Evolutionary conservation across 2,888 invertebrate genomes (phyloP).

Genomic region (Cybosia mesomella): DNA sequence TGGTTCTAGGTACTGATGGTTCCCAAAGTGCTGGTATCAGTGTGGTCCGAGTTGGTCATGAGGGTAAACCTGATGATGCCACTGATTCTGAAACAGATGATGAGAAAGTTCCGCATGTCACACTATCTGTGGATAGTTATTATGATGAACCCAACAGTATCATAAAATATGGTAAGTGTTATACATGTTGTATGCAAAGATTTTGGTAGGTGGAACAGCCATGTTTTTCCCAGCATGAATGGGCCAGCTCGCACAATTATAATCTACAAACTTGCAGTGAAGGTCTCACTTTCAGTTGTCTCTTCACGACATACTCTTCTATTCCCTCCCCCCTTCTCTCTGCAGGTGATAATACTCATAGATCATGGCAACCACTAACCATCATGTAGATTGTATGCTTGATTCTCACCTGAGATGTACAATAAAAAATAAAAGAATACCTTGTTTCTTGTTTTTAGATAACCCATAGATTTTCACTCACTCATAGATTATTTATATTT

Average conservation of each 20-base stretch:
- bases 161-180: slow-evolving; percentile 80
- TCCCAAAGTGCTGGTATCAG: slow-evolving; percentile 88
- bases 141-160: slow-evolving; percentile 87
- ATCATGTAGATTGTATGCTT: not conserved
- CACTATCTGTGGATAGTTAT: slow-evolving; percentile 89
- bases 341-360: too few species aligned
- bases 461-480: not conserved
- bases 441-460: not conserved
- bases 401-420: too few species aligned
- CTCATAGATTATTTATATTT: not conserved
- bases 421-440: not conserved
- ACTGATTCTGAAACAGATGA: slow-evolving; percentile 87
- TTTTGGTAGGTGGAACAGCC: not conserved
- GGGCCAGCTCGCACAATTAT: too few species aligned
- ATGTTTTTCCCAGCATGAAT: not conserved
- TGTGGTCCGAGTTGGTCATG: slow-evolving; percentile 87
- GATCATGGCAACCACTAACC: too few species aligned
- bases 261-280: too few species aligned
- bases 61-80: slow-evolving; percentile 84
- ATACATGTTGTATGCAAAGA: not conserved
- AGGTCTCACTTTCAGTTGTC: too few species aligned
- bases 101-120: slow-evolving; percentile 88
- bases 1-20: slow-evolving; percentile 76
- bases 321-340: too few species aligned
- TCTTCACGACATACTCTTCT: too few species aligned